These are phyloP conservation scores for Girardia tigrina DNA, from an alignment of 2,888 invertebrate genomes.

Conservation along the genomic window DNA sequence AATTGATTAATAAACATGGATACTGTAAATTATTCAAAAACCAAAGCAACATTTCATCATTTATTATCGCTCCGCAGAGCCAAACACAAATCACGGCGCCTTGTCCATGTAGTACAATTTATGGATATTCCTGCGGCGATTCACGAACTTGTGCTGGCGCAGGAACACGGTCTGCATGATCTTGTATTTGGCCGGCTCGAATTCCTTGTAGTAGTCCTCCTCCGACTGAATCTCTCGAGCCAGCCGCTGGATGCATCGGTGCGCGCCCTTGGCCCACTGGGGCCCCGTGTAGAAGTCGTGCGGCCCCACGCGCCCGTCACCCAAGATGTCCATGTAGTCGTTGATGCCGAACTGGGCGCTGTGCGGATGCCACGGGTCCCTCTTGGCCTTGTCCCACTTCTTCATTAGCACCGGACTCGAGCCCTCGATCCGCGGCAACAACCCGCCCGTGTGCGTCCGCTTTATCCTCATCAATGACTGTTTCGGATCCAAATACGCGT, in stretches of 20 bases:
- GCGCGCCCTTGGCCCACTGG: neutral
- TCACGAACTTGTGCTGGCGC: neutral
- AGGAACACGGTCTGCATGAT: neutral
- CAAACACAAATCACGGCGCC: too few species aligned
- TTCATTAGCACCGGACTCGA: constrained; percentile 37
- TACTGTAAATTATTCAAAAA: too few species aligned
- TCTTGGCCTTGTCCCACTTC: neutral
- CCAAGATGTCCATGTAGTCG: constrained; percentile 62
- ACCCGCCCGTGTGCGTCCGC: constrained; percentile 38
- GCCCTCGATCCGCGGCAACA: constrained; percentile 39
- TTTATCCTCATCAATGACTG: neutral
- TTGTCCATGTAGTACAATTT: neutral
- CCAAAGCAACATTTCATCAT: too few species aligned
- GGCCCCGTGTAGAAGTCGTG: constrained; percentile 27
- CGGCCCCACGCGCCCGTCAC: constrained; percentile 26
- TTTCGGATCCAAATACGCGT: neutral
- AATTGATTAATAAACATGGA: too few species aligned
- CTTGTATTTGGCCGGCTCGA: neutral
- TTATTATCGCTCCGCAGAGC: too few species aligned
- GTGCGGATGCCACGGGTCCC: constrained; percentile 59
- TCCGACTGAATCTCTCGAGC: neutral
- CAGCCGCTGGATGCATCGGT: neutral
- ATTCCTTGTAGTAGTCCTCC: neutral
- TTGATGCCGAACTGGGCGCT: constrained; percentile 80
- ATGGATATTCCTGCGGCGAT: constrained; percentile 3